These are phyloP conservation scores for Atractosteus spatula DNA, from an alignment of 2,113 vertebrate genomes.

Conservation along the genomic window DNA sequence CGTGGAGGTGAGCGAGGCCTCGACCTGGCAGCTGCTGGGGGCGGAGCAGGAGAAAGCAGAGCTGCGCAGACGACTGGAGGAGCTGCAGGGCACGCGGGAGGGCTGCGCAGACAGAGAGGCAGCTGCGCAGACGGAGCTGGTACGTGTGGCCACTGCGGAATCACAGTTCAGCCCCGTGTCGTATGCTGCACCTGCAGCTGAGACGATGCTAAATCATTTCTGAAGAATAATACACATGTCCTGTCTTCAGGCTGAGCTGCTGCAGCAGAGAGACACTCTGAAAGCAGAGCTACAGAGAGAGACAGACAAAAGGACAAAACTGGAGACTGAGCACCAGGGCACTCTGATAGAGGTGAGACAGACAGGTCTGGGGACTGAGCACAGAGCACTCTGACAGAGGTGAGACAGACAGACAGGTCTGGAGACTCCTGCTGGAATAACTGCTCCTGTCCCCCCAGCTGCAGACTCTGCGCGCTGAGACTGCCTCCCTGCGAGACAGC, in stretches of 20 bases:
- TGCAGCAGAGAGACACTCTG: conserved; percentile 33
- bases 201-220: too few species aligned
- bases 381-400: too few species aligned
- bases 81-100: conserved; percentile 62
- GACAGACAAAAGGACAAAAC: conserved; percentile 32
- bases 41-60: conserved; percentile 69
- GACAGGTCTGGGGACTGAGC: not conserved
- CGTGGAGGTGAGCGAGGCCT: conserved; percentile 67
- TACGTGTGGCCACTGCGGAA: not conserved
- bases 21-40: conserved; percentile 65
- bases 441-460: conserved; percentile 45
- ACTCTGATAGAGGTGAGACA: conserved; percentile 58
- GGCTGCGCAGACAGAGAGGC: conserved; percentile 38
- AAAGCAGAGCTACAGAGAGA: conserved; percentile 49
- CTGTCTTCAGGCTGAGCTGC: conserved; percentile 41
- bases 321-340: conserved; percentile 54
- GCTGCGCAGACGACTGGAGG: conserved; percentile 62
- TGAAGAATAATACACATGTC: too few species aligned
- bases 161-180: not conserved
- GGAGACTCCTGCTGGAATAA: not conserved
- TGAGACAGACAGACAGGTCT: not conserved
- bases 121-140: conserved; percentile 2
- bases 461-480: conserved; percentile 68
- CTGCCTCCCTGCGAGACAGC: conserved; percentile 50
- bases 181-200: too few species aligned